Evolutionary conservation across 2,113 vertebrate species (phyloP), one percentile per base, ranked within the genome.

Genomic region (Morone saxatilis): DNA sequence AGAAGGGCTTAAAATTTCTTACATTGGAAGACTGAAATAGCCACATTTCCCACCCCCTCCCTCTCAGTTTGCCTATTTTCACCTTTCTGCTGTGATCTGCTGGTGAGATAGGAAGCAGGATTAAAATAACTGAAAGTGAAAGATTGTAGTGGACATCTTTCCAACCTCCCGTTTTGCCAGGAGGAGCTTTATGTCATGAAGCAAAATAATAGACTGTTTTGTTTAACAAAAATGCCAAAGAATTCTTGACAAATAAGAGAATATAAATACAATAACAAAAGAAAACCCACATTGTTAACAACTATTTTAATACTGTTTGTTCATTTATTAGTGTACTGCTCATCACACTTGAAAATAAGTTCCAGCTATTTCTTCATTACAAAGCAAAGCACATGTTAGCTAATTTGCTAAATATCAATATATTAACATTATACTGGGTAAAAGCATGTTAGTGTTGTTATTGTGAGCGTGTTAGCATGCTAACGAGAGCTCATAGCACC

Each of bases 1-100:
- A 69, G 50, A 65, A 79, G 17, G 7, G 74, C 61, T 73, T 61
- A 45, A 71, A 40, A 76, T 83, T 69, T 76, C 59, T 1, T 48
- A 71, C 41, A 51, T 22, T 57, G 61, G 22, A 38, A 2, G 81
- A 85, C 79, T 20, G 73, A 92, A 90, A 84, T 74, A 89, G 81
- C 25, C 62, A 36, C 71, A 56, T 75, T 72, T 81, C 63, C 73
- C 75, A 61, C 50, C 86, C 79, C 71, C 78, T n/a, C 43, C 70
- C 36, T 84, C 71, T 86, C 75, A 51, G 9, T 56, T 77, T 85
- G 51, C 62, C 67, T 90, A 59, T 90, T 85, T 89, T 68, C 78
- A 88, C 80, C 75, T 88, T 80, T 83, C 80, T 81, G 67, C 10
- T 8, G 14, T 57, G 80, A 85, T 86, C 66, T 63, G 56, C 22